These are phyloP conservation scores for Hylia prasina DNA, from an alignment of 2,113 vertebrate genomes.

Conservation along the genomic window DNA sequence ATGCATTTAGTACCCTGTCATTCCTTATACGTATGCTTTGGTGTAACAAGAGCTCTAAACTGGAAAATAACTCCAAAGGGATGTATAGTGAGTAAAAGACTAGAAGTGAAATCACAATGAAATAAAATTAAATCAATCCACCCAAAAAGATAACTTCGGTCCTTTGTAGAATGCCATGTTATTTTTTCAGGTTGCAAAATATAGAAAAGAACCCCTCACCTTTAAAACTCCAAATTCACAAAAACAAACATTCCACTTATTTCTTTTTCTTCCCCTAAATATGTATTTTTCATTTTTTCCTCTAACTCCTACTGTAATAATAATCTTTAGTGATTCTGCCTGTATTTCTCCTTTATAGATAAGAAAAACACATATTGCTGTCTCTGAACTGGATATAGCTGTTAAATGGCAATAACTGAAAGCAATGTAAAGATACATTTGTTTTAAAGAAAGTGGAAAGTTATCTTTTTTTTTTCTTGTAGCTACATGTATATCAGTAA, in stretches of 20 bases:
- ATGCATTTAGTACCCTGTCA: not conserved
- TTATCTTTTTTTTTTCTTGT: not conserved
- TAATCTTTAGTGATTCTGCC: not conserved
- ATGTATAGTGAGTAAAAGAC: not conserved
- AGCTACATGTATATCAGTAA: not conserved
- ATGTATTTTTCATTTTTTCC: not conserved
- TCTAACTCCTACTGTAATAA: not conserved
- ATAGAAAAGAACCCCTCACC: accelerated
- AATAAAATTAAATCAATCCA: not conserved
- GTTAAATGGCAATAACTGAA: not conserved
- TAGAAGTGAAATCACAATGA: not conserved
- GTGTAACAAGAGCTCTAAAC: not conserved
- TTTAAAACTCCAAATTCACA: not conserved
- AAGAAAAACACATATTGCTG: not conserved
- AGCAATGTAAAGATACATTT: not conserved
- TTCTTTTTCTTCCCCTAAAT: not conserved
- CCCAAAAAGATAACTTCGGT: not conserved
- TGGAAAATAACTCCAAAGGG: not conserved
- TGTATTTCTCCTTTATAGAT: not conserved
- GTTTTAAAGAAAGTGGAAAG: not conserved
- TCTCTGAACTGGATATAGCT: not conserved
- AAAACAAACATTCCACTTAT: not conserved
- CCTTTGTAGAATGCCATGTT: not conserved
- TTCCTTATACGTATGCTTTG: not conserved
- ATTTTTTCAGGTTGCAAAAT: not conserved